These are phyloP conservation scores for Seriola aureovittata DNA, from an alignment of 2,113 vertebrate species.

Conservation along the genomic window DNA sequence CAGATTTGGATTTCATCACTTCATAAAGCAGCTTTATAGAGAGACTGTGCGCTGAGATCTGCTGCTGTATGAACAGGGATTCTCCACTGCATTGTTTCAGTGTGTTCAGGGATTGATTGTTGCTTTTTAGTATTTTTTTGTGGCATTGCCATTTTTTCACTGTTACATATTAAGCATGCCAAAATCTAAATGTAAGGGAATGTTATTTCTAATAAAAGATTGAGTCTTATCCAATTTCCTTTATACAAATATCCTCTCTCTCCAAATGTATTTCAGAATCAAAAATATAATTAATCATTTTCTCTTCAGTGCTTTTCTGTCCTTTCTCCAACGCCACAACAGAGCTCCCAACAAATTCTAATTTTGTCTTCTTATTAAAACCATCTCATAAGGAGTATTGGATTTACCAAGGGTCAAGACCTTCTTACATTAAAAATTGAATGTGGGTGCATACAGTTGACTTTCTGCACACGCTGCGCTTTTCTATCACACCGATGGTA, in stretches of 20 bases:
- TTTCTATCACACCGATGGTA: too few species aligned
- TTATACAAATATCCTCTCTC: neutral
- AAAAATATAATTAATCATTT: neutral
- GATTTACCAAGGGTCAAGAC: neutral
- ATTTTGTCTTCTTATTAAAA: neutral
- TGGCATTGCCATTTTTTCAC: neutral
- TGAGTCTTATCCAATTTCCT: neutral
- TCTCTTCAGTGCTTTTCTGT: neutral
- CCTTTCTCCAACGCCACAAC: neutral
- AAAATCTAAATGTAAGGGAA: neutral
- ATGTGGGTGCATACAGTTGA: neutral
- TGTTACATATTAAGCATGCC: neutral
- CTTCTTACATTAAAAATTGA: neutral
- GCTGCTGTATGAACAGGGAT: conserved; percentile 1
- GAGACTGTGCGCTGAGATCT: neutral
- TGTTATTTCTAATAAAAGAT: neutral
- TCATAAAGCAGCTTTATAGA: conserved; percentile 24
- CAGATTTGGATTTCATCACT: conserved; percentile 46
- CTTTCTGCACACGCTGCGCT: too few species aligned
- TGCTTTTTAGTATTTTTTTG: neutral
- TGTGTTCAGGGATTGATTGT: conserved; percentile 13
- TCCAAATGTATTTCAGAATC: too few species aligned
- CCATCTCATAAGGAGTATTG: neutral
- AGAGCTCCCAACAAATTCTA: neutral
- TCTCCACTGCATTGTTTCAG: conserved; percentile 14